phyloP scores from a whole-genome alignment of 2,113 vertebrate species.

The Equus quagga region DNA sequence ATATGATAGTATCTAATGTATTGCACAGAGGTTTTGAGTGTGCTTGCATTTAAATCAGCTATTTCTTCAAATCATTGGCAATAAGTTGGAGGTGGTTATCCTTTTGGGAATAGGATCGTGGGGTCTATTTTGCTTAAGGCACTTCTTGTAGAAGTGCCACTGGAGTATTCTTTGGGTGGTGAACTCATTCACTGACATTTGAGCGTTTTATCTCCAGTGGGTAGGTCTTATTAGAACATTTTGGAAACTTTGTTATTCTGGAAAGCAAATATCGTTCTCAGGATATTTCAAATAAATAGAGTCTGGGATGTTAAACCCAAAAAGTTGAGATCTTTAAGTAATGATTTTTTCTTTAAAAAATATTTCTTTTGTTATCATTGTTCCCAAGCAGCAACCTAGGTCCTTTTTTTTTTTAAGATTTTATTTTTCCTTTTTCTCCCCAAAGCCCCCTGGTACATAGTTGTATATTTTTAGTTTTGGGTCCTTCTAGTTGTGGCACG shows the following conservation, averaged over 20 bases:
- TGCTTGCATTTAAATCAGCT: conserved; percentile 11
- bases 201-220: conserved; percentile 23
- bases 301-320: not conserved
- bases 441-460: no score
- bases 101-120: not conserved
- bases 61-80: conserved; percentile 10
- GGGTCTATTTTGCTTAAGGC: not conserved
- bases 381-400: not conserved
- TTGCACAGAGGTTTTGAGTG: not conserved
- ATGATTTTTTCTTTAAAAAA: conserved; percentile 41
- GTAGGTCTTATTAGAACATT: not conserved
- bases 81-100: not conserved
- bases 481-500: no score
- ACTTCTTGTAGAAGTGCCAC: not conserved
- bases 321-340: conserved; percentile 23
- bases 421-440: no score
- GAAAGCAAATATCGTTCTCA: conserved; percentile 17
- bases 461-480: no score
- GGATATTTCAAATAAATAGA: not conserved
- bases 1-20: not conserved
- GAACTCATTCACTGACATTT: not conserved
- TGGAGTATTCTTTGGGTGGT: not conserved
- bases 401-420: not conserved
- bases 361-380: conserved; percentile 17
- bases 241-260: conserved; percentile 22